A percentile compares a stretch with the other conserved stretches of the same genome.
Conservation (phyloP, 2,113 vertebrate species). For the Tautogolabrus adspersus region DNA sequence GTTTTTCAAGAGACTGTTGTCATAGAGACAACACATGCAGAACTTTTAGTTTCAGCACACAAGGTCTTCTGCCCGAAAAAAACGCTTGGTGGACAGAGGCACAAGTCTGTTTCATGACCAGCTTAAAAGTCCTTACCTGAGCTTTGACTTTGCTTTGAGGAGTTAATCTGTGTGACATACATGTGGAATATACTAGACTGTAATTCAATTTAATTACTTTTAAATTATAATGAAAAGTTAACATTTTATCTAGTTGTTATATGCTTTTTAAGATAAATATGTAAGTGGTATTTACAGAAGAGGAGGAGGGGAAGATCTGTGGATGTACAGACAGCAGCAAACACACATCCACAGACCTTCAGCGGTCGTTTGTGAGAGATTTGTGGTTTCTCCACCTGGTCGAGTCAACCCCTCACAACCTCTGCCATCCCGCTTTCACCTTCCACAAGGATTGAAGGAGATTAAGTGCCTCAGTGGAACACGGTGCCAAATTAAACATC, state of each 20-base stretch:
- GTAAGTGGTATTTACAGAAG: neutral
- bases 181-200: too few species aligned
- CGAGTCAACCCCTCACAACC: constrained; percentile 18
- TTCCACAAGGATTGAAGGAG: constrained; percentile 51
- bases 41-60: too few species aligned
- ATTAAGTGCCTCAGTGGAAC: constrained; percentile 63
- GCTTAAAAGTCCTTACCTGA: too few species aligned
- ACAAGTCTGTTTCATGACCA: too few species aligned
- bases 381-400: constrained; percentile 44
- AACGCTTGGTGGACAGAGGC: too few species aligned
- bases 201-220: too few species aligned
- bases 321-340: neutral
- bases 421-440: constrained; percentile 39
- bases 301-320: neutral
- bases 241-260: neutral
- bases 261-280: neutral
- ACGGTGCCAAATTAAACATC: constrained; percentile 63
- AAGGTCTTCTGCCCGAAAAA: too few species aligned
- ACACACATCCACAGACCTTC: constrained; percentile 5
- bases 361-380: constrained; percentile 37
- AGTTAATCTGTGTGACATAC: neutral
- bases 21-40: too few species aligned
- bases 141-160: neutral
- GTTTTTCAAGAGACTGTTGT: too few species aligned
- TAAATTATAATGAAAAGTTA: too few species aligned